Conservation (phyloP, 2,797 vertebrate species). For the Rhynchotus rufescens region DNA sequence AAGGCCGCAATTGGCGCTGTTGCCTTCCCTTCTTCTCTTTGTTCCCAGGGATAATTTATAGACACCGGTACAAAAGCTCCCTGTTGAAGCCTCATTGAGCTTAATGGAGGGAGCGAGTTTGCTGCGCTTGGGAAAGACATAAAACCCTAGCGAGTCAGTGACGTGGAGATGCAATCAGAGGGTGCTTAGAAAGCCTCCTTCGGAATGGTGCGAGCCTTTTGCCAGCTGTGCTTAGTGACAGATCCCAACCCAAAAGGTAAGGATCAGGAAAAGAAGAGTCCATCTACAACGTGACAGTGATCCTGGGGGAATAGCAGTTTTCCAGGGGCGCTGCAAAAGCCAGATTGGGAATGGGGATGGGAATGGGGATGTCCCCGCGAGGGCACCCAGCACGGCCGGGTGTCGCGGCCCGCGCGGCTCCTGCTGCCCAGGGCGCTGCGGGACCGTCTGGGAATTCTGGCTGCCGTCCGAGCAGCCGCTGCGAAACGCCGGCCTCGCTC, state of each 20-base stretch:
- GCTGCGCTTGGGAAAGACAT: not conserved
- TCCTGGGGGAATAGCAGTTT: not conserved
- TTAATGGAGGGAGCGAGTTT: conserved; percentile 38
- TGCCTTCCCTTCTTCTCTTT: not conserved
- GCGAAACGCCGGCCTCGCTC: fast-evolving
- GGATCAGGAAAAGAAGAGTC: not conserved
- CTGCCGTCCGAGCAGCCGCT: not conserved
- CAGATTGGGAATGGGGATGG: no score
- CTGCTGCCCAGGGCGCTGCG: no score
- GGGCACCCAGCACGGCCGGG: no score
- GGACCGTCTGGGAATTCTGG: not conserved
- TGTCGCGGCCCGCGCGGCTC: no score
- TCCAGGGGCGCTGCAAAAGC: not conserved
- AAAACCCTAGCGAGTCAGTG: not conserved
- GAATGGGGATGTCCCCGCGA: no score
- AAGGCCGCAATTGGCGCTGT: not conserved
- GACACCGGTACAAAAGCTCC: not conserved
- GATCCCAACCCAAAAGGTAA: not conserved
- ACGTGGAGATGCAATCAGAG: not conserved
- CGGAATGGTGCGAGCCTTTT: not conserved
- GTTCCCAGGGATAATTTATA: not conserved
- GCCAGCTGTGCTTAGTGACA: not conserved
- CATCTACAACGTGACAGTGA: not conserved
- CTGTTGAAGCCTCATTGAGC: conserved; percentile 8
- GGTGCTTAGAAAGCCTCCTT: not conserved